Base-by-base conservation (phyloP, 2,888 invertebrate species). In the Leptopilina myrica region DNA sequence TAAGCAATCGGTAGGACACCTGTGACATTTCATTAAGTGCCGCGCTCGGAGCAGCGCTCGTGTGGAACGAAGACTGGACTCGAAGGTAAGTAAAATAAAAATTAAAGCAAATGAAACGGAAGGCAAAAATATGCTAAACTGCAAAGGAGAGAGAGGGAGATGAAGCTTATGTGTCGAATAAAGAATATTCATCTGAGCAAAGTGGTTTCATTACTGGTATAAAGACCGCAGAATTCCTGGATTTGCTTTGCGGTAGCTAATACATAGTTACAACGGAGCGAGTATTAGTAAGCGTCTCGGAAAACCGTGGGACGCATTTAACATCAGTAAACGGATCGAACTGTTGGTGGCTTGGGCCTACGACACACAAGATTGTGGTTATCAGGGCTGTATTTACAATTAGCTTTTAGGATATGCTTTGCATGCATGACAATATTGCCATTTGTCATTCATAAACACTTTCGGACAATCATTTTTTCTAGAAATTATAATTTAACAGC, bases 1-100 rank as follows among this genome's bases (percentile, higher is more conserved):
- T 89, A 84, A 86, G 87, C 87, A 87, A 90, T 90, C 88, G 89
- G 88, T 88, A 89, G 89, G 89, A 89, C 90, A 91, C 89, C 90
- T 90, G 91, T 90, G 91, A 91, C 91, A 91, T 91, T 91, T 91
- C 90, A 90, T 91, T 90, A 90, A 90, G 89, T 88, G 87, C 84
- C 87, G 87, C 85, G 82, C 78, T 78, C 82, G 77, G 79, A 76
- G 77, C 79, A 65, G 66, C 82, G 77, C 66, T 82, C 80, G 82
- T 81, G 81, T 80, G 80, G 81, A 79, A 80, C 83, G 78, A 77
- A 78, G 80, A 79, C 76, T 67, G 67, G 67, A 40, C 69, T 33
- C n/a, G 76, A 40, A 33, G 14, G 56, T n/a, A 26, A 66, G 64
- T 69, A 76, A 81, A 78, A 77, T 46, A 76, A 81, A 78, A 77